These are phyloP conservation scores for Malurus elegans DNA, from an alignment of 2,113 vertebrate species.

Conservation along the genomic window DNA sequence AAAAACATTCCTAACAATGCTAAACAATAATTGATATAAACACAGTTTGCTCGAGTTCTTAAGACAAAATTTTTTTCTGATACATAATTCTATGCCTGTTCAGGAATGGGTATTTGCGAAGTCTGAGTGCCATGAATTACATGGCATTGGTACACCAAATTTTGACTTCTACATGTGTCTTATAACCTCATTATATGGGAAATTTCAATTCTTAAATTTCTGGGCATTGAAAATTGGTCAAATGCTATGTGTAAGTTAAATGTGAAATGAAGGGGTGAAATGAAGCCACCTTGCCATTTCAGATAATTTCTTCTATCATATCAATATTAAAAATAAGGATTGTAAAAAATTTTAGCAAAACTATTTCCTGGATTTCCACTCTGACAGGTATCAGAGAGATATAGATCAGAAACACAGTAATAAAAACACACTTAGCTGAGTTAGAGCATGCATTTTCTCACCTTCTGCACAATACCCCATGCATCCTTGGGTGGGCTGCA, in stretches of 20 bases:
- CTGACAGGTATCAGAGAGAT: not conserved
- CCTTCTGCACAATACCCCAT: conserved; percentile 93
- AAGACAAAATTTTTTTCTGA: not conserved
- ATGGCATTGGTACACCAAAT: not conserved
- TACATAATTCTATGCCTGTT: not conserved
- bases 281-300: not conserved
- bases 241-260: not conserved
- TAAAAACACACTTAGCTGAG: not conserved
- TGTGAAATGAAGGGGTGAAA: not conserved
- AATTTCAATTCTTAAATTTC: not conserved
- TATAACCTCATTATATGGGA: not conserved
- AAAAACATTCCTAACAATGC: not conserved
- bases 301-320: not conserved
- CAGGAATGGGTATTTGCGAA: not conserved
- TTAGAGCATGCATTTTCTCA: conserved; percentile 35
- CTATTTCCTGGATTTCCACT: not conserved
- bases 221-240: not conserved
- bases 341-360: not conserved
- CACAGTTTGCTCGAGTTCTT: not conserved
- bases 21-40: not conserved
- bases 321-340: not conserved
- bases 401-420: not conserved
- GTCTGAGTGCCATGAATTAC: not conserved
- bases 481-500: conserved; percentile 89
- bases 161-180: not conserved